Base-by-base conservation (phyloP, 2,888 invertebrate species). In the Diaphora mendica region DNA sequence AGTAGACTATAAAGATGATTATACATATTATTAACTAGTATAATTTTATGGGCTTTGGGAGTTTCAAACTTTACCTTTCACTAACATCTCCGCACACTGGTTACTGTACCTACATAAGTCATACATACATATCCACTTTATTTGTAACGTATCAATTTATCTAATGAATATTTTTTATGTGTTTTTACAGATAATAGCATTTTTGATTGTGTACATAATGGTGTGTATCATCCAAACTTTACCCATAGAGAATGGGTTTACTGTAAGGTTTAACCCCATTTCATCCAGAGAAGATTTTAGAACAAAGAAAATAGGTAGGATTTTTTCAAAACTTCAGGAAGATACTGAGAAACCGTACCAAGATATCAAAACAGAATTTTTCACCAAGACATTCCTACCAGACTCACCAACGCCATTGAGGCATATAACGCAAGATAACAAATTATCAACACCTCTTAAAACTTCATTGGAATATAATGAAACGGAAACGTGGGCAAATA, bases 211-310 rank as follows among this genome's bases (percentile, higher is more conserved):
- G 48, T 79, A 77, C 55, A 78, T 82, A 64, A 78, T 83, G 55
- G 76, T 84, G 65, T 77, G 79, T 74, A 62, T 81, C 20, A 84
- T 83, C 55, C 77, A 86, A 75, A 81, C 90, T 74, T 82, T 86
- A 30, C 91, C 93, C 2, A 89, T 92, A 78, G 89, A 90, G 64
- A 91, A 91, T 78, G 91, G 91, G 66, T 89, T 91, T 70, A 89
- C 87, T 71, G 73, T 92, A 5, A 92, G 90, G 76, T 90, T 91
- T 39, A 91, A 87, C 75, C 88, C 91, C 0, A 71, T 85, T 64
- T 83, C 86, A 8, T 35, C 77, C 1, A 92, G 90, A 79, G 89
- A 92, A 72, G 88, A 91, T 26, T 66, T 77, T 1, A 85, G 73
- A 68, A 80, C 84, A 1, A 90, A 89, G 77, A 75, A 78, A 3